Evolutionary conservation across 2,797 vertebrate species (phyloP).

Genomic region (Bryconaethiops microstoma): DNA sequence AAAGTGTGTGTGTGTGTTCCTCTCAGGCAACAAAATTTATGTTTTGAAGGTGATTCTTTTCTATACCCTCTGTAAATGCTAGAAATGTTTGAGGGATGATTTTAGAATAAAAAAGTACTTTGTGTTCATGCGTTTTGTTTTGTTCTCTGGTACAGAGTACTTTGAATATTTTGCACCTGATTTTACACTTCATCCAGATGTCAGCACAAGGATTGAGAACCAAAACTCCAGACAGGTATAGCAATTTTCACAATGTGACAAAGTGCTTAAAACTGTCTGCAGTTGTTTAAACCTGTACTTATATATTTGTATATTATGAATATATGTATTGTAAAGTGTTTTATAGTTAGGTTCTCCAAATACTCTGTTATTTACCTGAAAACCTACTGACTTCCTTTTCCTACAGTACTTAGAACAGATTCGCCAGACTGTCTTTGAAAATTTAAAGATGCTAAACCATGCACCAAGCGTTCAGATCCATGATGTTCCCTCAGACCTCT

Average conservation of each 20-base stretch:
- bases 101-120: not conserved
- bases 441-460: constrained; percentile 98
- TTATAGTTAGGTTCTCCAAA: not conserved
- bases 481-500: constrained; percentile 92
- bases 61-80: no score
- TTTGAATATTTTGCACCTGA: constrained; percentile 99
- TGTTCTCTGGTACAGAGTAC: constrained; percentile 81
- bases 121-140: not conserved
- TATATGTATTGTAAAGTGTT: not conserved
- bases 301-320: no score
- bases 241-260: not conserved
- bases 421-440: constrained; percentile 96
- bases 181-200: constrained; percentile 96
- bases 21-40: no score
- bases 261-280: not conserved
- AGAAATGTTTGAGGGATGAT: no score
- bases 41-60: no score
- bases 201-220: constrained; percentile 98
- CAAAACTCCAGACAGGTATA: constrained; percentile 96
- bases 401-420: constrained; percentile 96
- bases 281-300: not conserved
- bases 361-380: not conserved
- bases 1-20: no score
- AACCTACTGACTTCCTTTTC: not conserved
- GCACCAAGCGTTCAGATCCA: constrained; percentile 98